Conservation (phyloP, 2,797 vertebrate species). For the Schizopygopsis malacanthus region DNA sequence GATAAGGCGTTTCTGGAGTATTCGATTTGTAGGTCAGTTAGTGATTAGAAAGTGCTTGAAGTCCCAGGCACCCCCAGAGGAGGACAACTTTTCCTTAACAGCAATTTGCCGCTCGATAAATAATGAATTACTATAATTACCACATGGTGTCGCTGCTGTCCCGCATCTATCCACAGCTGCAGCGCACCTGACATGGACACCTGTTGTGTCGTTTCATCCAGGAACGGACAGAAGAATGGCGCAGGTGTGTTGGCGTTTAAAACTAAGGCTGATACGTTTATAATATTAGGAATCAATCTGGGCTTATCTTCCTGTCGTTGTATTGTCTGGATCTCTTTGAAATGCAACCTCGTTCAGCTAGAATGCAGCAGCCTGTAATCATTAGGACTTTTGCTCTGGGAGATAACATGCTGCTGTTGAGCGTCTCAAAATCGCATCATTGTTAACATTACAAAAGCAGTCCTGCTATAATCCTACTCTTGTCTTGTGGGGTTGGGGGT, state of each 20-base stretch:
- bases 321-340: conserved; percentile 19
- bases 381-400: conserved; percentile 17
- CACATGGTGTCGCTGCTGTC: conserved; percentile 44
- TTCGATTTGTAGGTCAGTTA: not conserved
- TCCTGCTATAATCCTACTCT: conserved; percentile 30
- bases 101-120: not conserved
- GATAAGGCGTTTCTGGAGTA: not conserved
- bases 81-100: not conserved
- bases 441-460: conserved; percentile 35
- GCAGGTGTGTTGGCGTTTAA: not conserved
- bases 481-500: conserved; percentile 26
- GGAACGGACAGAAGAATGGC: not conserved
- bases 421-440: conserved; percentile 33
- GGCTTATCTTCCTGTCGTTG: not conserved
- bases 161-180: not conserved
- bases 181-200: not conserved
- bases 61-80: not conserved
- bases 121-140: not conserved
- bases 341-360: not conserved
- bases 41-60: not conserved
- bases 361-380: conserved; percentile 29
- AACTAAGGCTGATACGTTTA: not conserved
- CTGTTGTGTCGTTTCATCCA: conserved; percentile 13
- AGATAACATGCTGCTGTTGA: conserved; percentile 37
- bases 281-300: not conserved